phyloP scores from a whole-genome alignment of 2,888 invertebrate genomes.

The Eilema depressum region DNA sequence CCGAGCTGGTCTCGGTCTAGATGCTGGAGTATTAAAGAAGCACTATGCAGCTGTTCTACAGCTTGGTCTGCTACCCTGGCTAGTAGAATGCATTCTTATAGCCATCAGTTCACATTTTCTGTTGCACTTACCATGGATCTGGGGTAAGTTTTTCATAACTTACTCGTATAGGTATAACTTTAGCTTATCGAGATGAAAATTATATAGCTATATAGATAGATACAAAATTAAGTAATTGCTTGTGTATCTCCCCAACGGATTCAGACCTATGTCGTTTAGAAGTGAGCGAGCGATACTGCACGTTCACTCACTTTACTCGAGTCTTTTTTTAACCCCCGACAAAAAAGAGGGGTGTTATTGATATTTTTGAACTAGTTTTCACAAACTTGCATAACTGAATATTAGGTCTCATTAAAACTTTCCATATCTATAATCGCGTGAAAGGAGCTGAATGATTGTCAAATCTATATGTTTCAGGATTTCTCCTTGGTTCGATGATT shows the following conservation, averaged over 20 bases:
- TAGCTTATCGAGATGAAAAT: not conserved
- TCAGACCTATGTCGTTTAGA: not conserved
- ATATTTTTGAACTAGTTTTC: too few relatives aligned
- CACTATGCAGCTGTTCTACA: conserved; percentile 91
- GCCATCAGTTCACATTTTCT: conserved; percentile 88
- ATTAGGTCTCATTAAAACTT: not conserved
- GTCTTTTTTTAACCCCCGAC: too few relatives aligned
- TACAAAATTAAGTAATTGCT: too few relatives aligned
- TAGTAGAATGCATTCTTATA: conserved; percentile 90
- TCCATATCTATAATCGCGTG: not conserved
- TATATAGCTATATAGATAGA: not conserved
- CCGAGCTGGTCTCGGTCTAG: conserved; percentile 94
- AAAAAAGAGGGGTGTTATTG: too few relatives aligned
- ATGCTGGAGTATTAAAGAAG: conserved; percentile 90
- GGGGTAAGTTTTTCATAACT: conserved; percentile 79
- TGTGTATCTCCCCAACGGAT: not conserved
- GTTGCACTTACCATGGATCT: conserved; percentile 92
- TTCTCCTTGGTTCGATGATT: conserved; percentile 92
- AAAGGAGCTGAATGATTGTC: not conserved
- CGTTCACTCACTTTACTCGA: too few relatives aligned
- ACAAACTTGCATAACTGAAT: too few relatives aligned
- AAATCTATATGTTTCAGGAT: conserved; percentile 64
- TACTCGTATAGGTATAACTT: not conserved
- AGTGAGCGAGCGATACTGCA: too few relatives aligned
- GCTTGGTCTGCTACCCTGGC: conserved; percentile 92